Evolutionary conservation across 92 coral and sea anemone species (phyloP).

Genomic region (Zoanthus gigantus): DNA sequence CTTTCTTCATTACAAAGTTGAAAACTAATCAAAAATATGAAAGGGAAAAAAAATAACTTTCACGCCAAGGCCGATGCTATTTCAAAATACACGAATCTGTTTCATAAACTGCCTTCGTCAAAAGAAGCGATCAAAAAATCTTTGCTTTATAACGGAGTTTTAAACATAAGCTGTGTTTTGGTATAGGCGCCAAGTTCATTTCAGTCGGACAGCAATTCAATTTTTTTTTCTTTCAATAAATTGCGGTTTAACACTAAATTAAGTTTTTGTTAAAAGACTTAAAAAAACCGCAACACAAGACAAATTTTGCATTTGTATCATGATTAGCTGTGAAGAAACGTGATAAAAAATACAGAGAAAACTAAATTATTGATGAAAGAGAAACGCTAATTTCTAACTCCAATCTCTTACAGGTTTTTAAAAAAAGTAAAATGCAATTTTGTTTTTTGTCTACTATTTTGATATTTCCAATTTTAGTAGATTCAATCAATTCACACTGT

Average conservation of each 20-base stretch:
- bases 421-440: neutral
- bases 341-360: neutral
- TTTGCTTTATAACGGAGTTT: neutral
- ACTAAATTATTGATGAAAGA: neutral
- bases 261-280: conserved; percentile 21
- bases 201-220: neutral
- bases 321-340: conserved; percentile 25
- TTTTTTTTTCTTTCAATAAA: conserved; percentile 15
- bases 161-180: neutral
- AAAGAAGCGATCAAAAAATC: neutral
- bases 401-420: neutral
- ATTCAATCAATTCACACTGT: neutral
- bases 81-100: neutral
- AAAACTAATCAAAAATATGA: neutral
- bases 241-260: conserved; percentile 41
- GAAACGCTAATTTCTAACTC: neutral
- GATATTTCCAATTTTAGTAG: neutral
- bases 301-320: conserved; percentile 36
- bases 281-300: conserved; percentile 32
- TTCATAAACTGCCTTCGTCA: neutral
- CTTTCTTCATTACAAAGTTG: neutral
- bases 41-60: neutral
- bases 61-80: neutral
- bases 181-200: neutral
- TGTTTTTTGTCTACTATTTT: neutral